Conservation (phyloP, 2,888 invertebrate species). For the Aplocera efformata region DNA sequence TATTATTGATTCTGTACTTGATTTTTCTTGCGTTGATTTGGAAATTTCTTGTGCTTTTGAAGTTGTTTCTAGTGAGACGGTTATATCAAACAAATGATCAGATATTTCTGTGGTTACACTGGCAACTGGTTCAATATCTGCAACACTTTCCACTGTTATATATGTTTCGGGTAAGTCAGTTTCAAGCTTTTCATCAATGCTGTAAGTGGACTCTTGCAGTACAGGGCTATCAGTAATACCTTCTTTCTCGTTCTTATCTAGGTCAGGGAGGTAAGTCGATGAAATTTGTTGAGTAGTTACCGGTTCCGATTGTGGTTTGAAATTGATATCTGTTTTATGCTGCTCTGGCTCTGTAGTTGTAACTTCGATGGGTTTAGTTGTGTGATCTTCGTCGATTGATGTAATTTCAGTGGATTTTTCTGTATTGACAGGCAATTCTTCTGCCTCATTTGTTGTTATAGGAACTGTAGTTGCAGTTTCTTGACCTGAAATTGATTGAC, state of each 20-base stretch:
- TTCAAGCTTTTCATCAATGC: too few species aligned
- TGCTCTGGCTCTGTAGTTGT: neutral
- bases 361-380: neutral
- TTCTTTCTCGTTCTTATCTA: neutral
- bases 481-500: constrained; percentile 23
- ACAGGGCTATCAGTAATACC: neutral
- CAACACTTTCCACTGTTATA: too few species aligned
- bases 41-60: constrained; percentile 8
- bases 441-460: neutral
- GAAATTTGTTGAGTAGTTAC: too few species aligned
- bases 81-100: neutral
- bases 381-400: too few species aligned
- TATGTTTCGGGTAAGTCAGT: too few species aligned
- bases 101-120: constrained; percentile 4
- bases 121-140: neutral
- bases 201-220: too few species aligned
- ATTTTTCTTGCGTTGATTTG: constrained; percentile 3
- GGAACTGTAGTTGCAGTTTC: constrained; percentile 7
- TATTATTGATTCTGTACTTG: neutral
- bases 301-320: too few species aligned
- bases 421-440: neutral
- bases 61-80: constrained; percentile 1
- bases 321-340: too few species aligned
- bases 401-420: neutral
- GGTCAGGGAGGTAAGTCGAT: too few species aligned